These are phyloP conservation scores for Leucozona laternaria DNA, from an alignment of 2,888 invertebrate species.

Conservation along the genomic window DNA sequence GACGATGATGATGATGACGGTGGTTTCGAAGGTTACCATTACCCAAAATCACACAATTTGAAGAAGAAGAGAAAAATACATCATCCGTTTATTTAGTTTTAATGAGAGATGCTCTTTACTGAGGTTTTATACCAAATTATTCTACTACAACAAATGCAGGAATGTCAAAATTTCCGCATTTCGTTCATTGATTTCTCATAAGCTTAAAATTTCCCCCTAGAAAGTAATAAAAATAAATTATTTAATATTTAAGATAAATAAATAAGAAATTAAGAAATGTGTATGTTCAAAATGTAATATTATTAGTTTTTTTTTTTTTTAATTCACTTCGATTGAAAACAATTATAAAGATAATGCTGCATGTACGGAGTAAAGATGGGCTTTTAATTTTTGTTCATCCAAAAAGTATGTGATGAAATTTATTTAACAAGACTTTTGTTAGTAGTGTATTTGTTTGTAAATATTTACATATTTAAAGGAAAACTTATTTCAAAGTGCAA, in stretches of 20 bases:
- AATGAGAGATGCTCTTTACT: neutral
- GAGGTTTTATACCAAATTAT: slow-evolving; percentile 41
- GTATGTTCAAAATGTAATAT: neutral
- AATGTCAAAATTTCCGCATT: slow-evolving; percentile 2
- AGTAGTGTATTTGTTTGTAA: neutral
- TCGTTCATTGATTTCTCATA: slow-evolving; percentile 30
- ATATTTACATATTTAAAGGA: too few species aligned
- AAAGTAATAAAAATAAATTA: slow-evolving; percentile 44
- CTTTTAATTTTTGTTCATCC: slow-evolving; percentile 1
- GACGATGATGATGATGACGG: slow-evolving; percentile 81
- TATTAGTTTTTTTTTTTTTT: neutral
- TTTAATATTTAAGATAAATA: slow-evolving; percentile 46
- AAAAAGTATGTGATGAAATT: slow-evolving; percentile 42
- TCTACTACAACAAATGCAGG: neutral
- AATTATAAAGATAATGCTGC: neutral
- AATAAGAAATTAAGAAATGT: slow-evolving; percentile 12
- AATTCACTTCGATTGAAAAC: neutral
- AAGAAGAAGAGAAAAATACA: slow-evolving; percentile 81
- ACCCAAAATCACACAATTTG: slow-evolving; percentile 76
- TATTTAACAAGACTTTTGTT: neutral
- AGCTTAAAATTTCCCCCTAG: neutral
- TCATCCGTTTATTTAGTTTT: slow-evolving; percentile 81
- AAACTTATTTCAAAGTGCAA: too few species aligned
- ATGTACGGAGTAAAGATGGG: neutral
- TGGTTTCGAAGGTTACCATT: slow-evolving; percentile 82